Evolutionary conservation across 2,797 vertebrate genomes (phyloP).

Genomic region (Hirundo rustica): DNA sequence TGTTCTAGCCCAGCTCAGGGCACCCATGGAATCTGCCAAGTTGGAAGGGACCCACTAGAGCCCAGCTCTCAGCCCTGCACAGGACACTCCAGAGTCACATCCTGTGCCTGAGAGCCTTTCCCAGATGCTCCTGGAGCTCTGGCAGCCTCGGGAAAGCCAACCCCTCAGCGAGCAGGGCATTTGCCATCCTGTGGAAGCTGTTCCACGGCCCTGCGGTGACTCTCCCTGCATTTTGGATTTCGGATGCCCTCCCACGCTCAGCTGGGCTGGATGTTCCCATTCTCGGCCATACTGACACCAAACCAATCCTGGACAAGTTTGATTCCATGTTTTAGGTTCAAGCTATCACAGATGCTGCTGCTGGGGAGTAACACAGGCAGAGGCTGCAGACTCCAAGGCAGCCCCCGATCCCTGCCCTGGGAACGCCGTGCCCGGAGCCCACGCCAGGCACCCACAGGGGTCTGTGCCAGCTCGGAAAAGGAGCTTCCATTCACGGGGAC

Average conservation of each 20-base stretch:
- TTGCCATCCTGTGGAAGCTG: background rate
- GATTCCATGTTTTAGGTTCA: accelerated
- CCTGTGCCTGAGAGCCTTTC: accelerated
- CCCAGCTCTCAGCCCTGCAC: background rate
- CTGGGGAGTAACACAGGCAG: accelerated
- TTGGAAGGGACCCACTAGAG: background rate
- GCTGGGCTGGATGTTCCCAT: background rate
- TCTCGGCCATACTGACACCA: accelerated
- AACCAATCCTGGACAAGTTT: background rate
- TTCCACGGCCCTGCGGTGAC: accelerated
- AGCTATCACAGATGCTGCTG: background rate
- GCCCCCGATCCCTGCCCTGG: background rate
- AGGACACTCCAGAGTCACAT: background rate
- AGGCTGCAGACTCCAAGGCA: background rate
- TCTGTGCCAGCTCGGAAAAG: background rate
- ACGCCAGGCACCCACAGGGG: background rate
- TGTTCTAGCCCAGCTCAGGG: background rate
- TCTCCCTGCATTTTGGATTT: background rate
- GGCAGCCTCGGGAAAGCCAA: background rate
- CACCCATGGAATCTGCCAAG: background rate
- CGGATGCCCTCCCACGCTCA: background rate
- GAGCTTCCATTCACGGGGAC: background rate
- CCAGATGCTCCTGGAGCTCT: background rate
- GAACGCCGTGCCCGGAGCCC: accelerated
- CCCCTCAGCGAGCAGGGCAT: accelerated